Evolutionary conservation across 2,113 vertebrate species (phyloP).

Genomic region (Tursiops truncatus): DNA sequence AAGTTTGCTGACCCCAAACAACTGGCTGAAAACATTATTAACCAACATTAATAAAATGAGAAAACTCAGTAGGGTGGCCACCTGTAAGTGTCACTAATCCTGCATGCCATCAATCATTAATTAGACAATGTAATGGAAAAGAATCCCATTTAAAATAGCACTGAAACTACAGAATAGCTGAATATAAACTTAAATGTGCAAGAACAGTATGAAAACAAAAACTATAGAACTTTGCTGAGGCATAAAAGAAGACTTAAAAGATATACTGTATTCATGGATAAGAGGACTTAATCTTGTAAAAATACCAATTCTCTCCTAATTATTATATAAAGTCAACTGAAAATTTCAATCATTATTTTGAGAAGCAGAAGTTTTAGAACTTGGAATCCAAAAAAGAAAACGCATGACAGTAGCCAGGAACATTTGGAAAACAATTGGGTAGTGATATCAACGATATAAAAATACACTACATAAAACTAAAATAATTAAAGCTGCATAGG

Average conservation of each 20-base stretch:
- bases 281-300: not conserved
- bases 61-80: not conserved
- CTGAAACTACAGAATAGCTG: not conserved
- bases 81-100: not conserved
- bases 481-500: not conserved
- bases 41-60: not conserved
- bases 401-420: not conserved
- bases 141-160: not conserved
- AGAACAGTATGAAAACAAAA: not conserved
- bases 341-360: conserved; percentile 11
- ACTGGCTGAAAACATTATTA: not conserved
- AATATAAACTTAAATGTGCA: not conserved
- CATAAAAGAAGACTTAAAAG: not conserved
- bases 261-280: not conserved
- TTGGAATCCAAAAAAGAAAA: conserved; percentile 20
- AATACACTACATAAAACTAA: not conserved
- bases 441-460: not conserved
- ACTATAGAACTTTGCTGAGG: not conserved
- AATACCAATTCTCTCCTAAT: not conserved
- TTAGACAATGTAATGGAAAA: not conserved
- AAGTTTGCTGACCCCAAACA: not conserved
- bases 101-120: not conserved
- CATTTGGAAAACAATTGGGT: conserved; percentile 17
- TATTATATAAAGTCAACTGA: not conserved
- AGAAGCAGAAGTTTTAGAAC: not conserved